Base-by-base conservation (phyloP, 2,797 vertebrate species). In the Nyctalus aviator region DNA sequence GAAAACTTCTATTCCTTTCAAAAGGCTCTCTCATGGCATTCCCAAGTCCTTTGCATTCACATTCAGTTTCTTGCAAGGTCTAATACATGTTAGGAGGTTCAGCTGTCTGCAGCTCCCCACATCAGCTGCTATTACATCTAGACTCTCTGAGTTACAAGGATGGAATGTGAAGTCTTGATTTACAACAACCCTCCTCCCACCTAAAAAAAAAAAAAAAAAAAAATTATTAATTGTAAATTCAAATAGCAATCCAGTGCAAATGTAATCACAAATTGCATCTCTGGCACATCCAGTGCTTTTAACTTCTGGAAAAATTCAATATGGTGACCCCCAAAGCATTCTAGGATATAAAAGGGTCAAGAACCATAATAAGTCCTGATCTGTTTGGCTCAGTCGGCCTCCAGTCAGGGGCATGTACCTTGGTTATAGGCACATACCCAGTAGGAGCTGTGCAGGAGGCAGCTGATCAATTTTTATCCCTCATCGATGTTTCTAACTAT, bases 291-390 rank as follows among this genome's bases (percentile, higher is more conserved):
- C 20, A 81, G 96, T 86, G 94, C 96, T 95, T 95, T 93, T 62
- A 59, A 55, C 72, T 88, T 95, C 95, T 73, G 93, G 96, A 96
- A 96, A 71, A 72, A 75, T 88, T 55, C 89, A 77, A 55, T 92
- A 75, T 2, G 59, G 88, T 89, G 68, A 83, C 94, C 91, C 71
- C 41, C 93, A 87, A 94, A 72, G 59, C 72, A 32, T 83, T 96
- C 94, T 20, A 90, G 97, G 96, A 90, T 87, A 93, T 23, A 72
- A 95, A 94, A 94, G 96, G 94, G 64, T 95, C 48, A 88, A 97
- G 91, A 55, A 96, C 92, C 96, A 93, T 46, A 76, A 55, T 55
- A 8, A 55, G 53, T 55, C 53, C 53, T 55, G 53, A 55, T 21
- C 21, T 3, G 53, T 23, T 23, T 55, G 53, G 8, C 53, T 55